Evolutionary conservation across 2,797 vertebrate species (phyloP).

Genomic region (Paedocypris micromegethes): DNA sequence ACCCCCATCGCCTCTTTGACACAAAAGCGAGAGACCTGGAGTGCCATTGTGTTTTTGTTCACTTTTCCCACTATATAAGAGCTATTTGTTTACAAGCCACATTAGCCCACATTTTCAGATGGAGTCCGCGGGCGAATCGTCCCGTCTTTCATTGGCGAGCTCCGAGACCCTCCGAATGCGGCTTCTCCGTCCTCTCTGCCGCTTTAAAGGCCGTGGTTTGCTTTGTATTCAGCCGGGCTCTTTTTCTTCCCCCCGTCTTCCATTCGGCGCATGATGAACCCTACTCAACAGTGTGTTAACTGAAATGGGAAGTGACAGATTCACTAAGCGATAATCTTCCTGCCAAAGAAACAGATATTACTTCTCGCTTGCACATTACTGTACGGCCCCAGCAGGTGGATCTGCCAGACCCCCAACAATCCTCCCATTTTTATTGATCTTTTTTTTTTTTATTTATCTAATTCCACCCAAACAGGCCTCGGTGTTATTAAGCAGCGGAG

Average conservation of each 20-base stretch:
- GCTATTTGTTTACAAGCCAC: constrained; percentile 48
- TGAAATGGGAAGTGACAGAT: constrained; percentile 84
- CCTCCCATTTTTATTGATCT: constrained; percentile 63
- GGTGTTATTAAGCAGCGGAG: constrained; percentile 50
- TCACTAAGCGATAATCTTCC: constrained; percentile 75
- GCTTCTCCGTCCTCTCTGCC: constrained; percentile 7
- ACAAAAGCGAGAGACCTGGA: constrained; percentile 39
- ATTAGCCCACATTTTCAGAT: constrained; percentile 45
- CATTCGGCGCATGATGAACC: constrained; percentile 57
- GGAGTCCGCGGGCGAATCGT: constrained; percentile 39
- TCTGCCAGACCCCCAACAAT: constrained; percentile 42
- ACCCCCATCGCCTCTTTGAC: constrained; percentile 45
- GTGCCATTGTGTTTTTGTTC: constrained; percentile 30
- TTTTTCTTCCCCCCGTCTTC: background rate
- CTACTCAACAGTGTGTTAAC: constrained; percentile 72
- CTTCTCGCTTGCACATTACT: constrained; percentile 60
- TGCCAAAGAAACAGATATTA: constrained; percentile 71
- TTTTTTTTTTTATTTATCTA: constrained; percentile 52
- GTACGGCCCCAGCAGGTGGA: constrained; percentile 53
- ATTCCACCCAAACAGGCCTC: constrained; percentile 63
- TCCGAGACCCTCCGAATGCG: background rate
- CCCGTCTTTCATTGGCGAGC: constrained; percentile 28
- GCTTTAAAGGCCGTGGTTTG: constrained; percentile 7
- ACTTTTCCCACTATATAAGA: constrained; percentile 40
- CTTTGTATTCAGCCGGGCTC: constrained; percentile 58